Conservation (phyloP, 2,888 invertebrate species). For the Agriopis marginaria region DNA sequence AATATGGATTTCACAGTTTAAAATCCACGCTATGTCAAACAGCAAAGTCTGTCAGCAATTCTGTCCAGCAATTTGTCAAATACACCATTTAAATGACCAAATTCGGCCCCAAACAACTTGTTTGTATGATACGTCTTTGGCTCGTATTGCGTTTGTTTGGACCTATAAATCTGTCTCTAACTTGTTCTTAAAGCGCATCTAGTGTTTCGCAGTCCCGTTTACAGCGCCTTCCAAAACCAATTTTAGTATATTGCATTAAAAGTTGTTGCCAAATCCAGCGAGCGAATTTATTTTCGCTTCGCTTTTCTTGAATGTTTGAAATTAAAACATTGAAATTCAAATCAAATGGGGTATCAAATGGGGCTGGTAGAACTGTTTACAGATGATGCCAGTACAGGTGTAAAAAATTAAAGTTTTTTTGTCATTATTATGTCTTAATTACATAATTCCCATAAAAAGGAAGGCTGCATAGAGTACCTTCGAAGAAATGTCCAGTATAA, state of each 20-base stretch:
- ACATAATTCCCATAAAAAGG: no score
- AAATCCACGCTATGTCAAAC: constrained; percentile 57
- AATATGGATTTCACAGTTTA: neutral
- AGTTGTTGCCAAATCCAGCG: constrained; percentile 81
- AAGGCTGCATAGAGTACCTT: neutral
- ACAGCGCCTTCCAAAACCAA: constrained; percentile 78
- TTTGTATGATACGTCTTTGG: constrained; percentile 71
- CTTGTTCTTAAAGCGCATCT: constrained; percentile 79
- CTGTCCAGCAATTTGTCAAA: constrained; percentile 76
- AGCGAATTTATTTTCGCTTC: constrained; percentile 58
- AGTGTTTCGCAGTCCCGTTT: constrained; percentile 72
- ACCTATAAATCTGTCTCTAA: constrained; percentile 83
- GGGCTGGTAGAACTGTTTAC: neutral
- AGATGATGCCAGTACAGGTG: no score
- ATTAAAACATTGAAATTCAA: constrained; percentile 25
- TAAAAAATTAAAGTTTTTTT: no score
- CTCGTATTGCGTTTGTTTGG: constrained; percentile 72
- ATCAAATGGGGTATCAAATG: no score
- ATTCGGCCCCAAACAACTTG: constrained; percentile 77
- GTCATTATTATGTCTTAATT: no score
- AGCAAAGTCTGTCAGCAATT: constrained; percentile 60
- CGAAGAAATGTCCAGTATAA: neutral
- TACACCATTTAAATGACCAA: constrained; percentile 81
- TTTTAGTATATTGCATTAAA: constrained; percentile 79
- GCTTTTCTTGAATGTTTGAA: constrained; percentile 33